Conservation (phyloP, 2,797 vertebrate genomes). For the Silurus lanzhouensis region DNA sequence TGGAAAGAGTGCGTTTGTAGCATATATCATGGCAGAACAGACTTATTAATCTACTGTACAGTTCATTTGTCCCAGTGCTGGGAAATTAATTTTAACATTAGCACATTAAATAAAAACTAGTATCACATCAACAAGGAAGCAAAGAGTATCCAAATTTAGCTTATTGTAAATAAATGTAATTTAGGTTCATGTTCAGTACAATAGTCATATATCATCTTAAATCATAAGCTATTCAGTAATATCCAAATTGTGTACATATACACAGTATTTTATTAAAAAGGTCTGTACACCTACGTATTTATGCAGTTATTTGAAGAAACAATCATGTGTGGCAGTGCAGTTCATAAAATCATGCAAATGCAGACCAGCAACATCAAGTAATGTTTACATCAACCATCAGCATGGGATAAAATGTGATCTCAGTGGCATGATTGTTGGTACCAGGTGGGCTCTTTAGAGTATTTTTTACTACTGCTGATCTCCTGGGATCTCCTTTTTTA, state of each 20-base stretch:
- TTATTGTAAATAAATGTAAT: not conserved
- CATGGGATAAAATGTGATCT: not conserved
- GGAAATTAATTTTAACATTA: not conserved
- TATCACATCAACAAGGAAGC: not conserved
- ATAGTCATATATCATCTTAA: not conserved
- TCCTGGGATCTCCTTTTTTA: not conserved
- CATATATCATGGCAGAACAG: not conserved
- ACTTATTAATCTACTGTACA: not conserved
- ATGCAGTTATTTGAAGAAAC: not conserved
- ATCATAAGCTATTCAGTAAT: not conserved
- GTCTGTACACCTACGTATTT: not conserved
- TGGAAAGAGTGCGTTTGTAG: slow-evolving; percentile 16
- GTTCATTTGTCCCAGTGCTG: not conserved
- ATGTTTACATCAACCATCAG: not conserved
- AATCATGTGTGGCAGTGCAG: not conserved
- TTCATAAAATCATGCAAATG: not conserved
- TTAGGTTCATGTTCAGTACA: not conserved
- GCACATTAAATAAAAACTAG: not conserved
- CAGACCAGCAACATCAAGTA: not conserved
- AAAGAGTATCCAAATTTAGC: not conserved
- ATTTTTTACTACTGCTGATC: not conserved
- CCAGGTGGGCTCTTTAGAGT: not conserved
- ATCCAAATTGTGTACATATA: not conserved
- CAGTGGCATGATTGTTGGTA: not conserved
- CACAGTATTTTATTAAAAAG: not conserved